Evolutionary conservation across 1,140 invertebrate genomes (phyloP).

Genomic region (Hirudo medicinalis): DNA sequence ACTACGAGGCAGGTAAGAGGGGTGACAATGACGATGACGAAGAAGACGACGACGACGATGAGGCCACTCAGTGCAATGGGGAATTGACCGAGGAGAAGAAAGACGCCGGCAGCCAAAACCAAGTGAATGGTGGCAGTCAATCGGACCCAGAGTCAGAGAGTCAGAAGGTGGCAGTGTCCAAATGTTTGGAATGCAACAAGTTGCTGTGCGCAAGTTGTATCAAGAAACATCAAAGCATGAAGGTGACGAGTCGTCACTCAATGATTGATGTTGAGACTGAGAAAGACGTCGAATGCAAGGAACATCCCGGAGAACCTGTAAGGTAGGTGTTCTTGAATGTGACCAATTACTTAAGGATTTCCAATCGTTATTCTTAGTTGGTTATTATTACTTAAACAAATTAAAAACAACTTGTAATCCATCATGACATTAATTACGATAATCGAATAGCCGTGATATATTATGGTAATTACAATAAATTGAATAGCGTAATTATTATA

Average conservation of each 20-base stretch:
- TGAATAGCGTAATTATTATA: too few relatives aligned
- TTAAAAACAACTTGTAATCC: too few relatives aligned
- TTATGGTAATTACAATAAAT: too few relatives aligned
- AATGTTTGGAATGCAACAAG: slow-evolving; percentile 41
- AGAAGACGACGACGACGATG: neutral
- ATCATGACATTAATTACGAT: too few relatives aligned
- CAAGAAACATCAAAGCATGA: slow-evolving; percentile 35
- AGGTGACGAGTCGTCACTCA: slow-evolving; percentile 38
- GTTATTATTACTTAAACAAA: too few relatives aligned
- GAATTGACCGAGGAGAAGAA: neutral
- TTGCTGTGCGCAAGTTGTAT: slow-evolving; percentile 37
- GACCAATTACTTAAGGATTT: too few relatives aligned
- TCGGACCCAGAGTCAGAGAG: slow-evolving; percentile 5
- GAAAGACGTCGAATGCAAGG: slow-evolving; percentile 40
- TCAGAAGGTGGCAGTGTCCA: slow-evolving; percentile 32
- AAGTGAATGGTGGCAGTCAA: slow-evolving; percentile 23
- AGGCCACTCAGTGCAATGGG: neutral
- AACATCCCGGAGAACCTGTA: slow-evolving; percentile 37
- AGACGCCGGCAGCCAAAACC: slow-evolving; percentile 29
- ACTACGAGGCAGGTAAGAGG: neutral
- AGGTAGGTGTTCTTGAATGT: neutral
- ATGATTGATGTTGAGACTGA: slow-evolving; percentile 40
- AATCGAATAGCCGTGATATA: too few relatives aligned
- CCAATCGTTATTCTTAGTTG: too few relatives aligned
- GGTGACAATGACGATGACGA: too few relatives aligned